phyloP scores from a whole-genome alignment of 2,113 vertebrate species.

The Sakesphorus luctuosus region DNA sequence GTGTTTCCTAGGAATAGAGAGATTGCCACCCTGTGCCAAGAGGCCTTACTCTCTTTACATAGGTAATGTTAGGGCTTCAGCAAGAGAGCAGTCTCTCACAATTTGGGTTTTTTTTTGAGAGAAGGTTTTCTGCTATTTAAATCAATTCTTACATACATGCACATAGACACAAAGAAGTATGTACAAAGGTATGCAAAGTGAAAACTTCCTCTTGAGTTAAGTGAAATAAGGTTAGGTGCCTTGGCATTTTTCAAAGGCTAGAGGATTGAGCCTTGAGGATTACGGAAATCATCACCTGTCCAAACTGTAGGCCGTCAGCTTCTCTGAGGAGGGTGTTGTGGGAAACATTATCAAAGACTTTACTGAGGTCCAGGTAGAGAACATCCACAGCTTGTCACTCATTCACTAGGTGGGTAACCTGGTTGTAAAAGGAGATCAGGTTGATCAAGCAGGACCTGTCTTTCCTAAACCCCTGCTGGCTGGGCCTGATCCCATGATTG shows the following conservation, averaged over 20 bases:
- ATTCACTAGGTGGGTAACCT: not conserved
- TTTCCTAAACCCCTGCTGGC: not conserved
- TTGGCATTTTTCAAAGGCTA: not conserved
- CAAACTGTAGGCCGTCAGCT: not conserved
- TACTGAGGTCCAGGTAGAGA: not conserved
- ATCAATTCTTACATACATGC: not conserved
- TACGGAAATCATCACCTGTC: not conserved
- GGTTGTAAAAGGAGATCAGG: not conserved
- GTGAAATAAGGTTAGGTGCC: not conserved
- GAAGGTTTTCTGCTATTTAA: not conserved
- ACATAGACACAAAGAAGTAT: not conserved
- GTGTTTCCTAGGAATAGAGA: not conserved
- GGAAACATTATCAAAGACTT: not conserved
- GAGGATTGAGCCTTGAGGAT: not conserved
- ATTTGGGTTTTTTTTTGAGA: not conserved
- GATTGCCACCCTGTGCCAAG: constrained; percentile 9
- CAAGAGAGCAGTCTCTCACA: not conserved
- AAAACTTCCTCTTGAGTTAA: not conserved
- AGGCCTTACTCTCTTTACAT: not conserved
- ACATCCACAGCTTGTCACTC: not conserved
- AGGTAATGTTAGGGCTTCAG: not conserved
- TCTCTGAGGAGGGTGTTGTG: not conserved
- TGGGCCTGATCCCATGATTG: not conserved
- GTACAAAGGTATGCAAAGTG: not conserved
- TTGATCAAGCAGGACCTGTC: not conserved